phyloP scores from a whole-genome alignment of 2,888 invertebrate species.

The Macaria liturata region DNA sequence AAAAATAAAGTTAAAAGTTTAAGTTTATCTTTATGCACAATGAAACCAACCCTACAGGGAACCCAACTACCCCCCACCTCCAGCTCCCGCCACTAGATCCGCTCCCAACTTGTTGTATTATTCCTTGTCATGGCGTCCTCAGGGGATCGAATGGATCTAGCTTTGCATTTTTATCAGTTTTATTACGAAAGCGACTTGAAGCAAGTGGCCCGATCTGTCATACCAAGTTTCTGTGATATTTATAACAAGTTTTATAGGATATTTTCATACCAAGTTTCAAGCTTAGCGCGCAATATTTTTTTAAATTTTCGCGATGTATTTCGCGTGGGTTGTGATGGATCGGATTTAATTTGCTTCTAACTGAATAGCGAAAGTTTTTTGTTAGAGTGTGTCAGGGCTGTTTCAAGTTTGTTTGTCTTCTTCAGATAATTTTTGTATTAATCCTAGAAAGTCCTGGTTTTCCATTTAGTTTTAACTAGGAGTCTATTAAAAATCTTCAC shows the following conservation, averaged over 20 bases:
- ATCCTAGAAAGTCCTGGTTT: no score
- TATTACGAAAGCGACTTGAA: constrained; percentile 4
- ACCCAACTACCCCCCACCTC: no score
- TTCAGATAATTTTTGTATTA: no score
- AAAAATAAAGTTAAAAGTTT: no score
- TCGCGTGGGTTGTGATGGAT: not conserved
- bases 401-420: no score
- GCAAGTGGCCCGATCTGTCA: constrained; percentile 9
- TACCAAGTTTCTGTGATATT: not conserved
- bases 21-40: no score
- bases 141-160: constrained; percentile 10
- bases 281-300: not conserved
- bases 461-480: no score
- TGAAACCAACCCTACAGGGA: not conserved
- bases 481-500: no score
- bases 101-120: constrained; percentile 7
- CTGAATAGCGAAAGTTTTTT: no score
- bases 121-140: constrained; percentile 13
- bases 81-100: not conserved
- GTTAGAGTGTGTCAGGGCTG: no score
- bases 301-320: not conserved
- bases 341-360: not conserved
- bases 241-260: no score
- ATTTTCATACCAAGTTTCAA: constrained; percentile 1
- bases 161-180: constrained; percentile 21